Evolutionary conservation across 2,888 invertebrate genomes (phyloP), one percentile per base, ranked within the genome.

Genomic region (Dichetophora obliterata): DNA sequence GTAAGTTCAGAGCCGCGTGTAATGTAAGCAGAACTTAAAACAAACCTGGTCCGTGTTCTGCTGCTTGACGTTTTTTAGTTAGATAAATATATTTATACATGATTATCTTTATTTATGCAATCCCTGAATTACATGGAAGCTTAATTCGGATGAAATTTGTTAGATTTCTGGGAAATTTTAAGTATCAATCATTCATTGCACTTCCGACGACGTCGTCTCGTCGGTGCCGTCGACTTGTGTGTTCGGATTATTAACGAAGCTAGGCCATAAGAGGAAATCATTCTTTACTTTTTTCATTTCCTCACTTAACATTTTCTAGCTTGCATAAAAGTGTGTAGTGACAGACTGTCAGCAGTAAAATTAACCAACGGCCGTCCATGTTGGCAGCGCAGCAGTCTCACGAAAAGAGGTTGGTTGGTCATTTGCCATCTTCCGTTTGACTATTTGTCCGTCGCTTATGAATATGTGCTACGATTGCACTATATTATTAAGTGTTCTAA

Each of bases 1-100:
- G 57, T 59, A 59, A 59, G 57, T 59, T 27, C 14, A 59, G 27
- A 59, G 57, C 57, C 57, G 57, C 57, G 57, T 59, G 57, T 24
- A 19, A 24, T 37, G 37, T 8, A 37, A 22, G 22, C 22, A 24
- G 24, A 24, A 59, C 57, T 59, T 59, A 11, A 22, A 19, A 59
- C 24, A 59, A 59, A 27, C 16, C 14, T 24, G 9, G 11, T 24
- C 6, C 3, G 24, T 11, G 43, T 43, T 43, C 43, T 11, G 2
- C 11, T 1, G 11, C 11, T 43, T 43, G 14, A 3, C 43, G 1
- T 43, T 11, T 11, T 43, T 11, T 43, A 43, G 11, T 2, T 11
- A 43, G 43, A 43, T 43, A 2, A 43, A 11, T 43, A 43, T 2
- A 43, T 43, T 3, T 43, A 11, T 8, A 37, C 8, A 43, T 43